A percentile compares a stretch with the other conserved stretches of the same genome.
These are phyloP conservation scores for Andinoacara biseriatus DNA, from an alignment of 2,113 vertebrate species.

Conservation along the genomic window DNA sequence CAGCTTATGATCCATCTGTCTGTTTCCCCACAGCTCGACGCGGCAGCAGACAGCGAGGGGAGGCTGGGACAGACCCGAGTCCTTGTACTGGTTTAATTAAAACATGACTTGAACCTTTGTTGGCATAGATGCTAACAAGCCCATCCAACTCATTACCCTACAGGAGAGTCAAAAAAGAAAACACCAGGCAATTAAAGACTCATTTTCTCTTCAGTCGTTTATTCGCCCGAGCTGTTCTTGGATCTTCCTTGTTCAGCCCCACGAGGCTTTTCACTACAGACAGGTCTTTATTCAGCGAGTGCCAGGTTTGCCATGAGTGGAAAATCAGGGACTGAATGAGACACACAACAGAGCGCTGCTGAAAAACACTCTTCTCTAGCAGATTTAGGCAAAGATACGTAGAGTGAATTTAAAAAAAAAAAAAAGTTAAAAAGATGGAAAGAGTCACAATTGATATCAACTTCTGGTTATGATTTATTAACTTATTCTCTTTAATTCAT, in stretches of 20 bases:
- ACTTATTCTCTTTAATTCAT: conserved; percentile 56
- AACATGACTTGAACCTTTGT: conserved; percentile 47
- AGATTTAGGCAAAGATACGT: not conserved
- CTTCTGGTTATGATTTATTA: conserved; percentile 66
- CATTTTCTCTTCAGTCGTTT: conserved; percentile 43
- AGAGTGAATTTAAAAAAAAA: not conserved
- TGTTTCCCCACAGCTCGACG: conserved; percentile 32
- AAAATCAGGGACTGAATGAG: conserved; percentile 29
- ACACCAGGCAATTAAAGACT: conserved; percentile 36
- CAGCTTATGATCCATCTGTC: conserved; percentile 70
- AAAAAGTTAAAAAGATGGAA: accelerated
- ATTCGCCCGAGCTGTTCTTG: conserved; percentile 15
- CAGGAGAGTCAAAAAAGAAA: not conserved
- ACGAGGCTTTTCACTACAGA: conserved; percentile 21
- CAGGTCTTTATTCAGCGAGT: conserved; percentile 38
- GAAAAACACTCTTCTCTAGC: not conserved
- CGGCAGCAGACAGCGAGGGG: conserved; percentile 27
- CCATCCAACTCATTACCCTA: not conserved
- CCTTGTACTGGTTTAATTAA: conserved; percentile 61
- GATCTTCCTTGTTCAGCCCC: conserved; percentile 4
- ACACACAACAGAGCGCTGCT: not conserved
- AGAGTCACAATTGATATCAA: conserved; percentile 13
- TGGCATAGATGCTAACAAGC: conserved; percentile 32
- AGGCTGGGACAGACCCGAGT: conserved; percentile 35
- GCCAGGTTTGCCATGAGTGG: conserved; percentile 15